Conservation (phyloP, 2,888 invertebrate species). For the Apantesis nais region DNA sequence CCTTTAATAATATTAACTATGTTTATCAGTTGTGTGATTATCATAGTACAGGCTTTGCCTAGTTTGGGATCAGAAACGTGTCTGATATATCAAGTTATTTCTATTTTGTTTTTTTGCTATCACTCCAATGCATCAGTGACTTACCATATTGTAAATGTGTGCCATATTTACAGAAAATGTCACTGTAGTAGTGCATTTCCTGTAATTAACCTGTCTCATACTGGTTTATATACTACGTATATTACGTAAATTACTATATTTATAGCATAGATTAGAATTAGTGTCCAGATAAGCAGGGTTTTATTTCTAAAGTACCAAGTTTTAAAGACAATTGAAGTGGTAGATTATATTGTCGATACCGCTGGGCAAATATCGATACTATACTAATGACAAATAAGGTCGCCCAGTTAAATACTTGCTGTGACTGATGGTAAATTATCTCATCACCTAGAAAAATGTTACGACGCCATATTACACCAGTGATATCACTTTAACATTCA, state of each 20-base stretch:
- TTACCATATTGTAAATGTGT: conserved; percentile 50
- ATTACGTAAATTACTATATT: background rate
- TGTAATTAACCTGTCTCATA: conserved; percentile 66
- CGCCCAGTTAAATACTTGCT: no score
- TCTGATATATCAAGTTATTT: background rate
- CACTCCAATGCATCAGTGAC: conserved; percentile 49
- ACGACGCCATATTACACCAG: no score
- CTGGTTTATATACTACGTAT: conserved; percentile 21
- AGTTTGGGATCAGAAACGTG: background rate
- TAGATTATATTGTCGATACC: background rate
- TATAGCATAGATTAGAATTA: conserved; percentile 9
- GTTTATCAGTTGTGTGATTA: background rate
- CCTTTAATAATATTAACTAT: no score
- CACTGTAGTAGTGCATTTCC: conserved; percentile 60
- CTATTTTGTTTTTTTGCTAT: conserved; percentile 24
- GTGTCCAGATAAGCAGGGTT: conserved; percentile 6
- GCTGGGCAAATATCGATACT: background rate
- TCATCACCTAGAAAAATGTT: no score
- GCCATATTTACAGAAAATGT: conserved; percentile 39
- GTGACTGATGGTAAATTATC: no score
- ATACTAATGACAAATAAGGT: no score
- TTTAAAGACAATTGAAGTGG: background rate
- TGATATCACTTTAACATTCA: no score
- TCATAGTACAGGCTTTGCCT: background rate
- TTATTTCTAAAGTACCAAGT: background rate